Evolutionary conservation across 2,113 vertebrate genomes (phyloP), one percentile per base, ranked within the genome.

Genomic region (Crotalus tigris): DNA sequence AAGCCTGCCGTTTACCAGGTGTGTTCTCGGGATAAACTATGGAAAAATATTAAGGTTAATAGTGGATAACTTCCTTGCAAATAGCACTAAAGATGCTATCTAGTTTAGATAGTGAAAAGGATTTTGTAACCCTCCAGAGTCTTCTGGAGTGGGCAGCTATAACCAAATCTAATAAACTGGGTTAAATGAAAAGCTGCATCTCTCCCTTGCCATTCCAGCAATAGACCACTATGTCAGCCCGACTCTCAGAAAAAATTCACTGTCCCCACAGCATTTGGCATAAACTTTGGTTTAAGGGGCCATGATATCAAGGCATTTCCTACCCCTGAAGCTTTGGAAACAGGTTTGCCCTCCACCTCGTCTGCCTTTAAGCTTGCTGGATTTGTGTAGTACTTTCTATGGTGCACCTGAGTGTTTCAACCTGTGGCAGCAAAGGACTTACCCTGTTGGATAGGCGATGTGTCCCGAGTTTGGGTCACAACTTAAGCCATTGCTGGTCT

Each of bases 401-500:
- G 61, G 64, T 15, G 69, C 69, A 19, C 5, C 69, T 1, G 33
- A 81, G n/a, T 8, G 69, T 21, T 44, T 21, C 15, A 39, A 7
- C 17, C 69, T 19, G 6, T 3, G 4, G 29, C 3, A 46, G 15
- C 21, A 23, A 33, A 17, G 49, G 15, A 87, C 97, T 98, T 97
- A 99, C 99, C 99, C 98, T 54, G 99, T 98, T 5, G 98, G 97
- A 91, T 99, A 99, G 46, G 98, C 98, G 3, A 99, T 96, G 1
- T 98, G 97, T 2, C 98, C 98, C 0, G 98, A 97, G 93, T 96
- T 96, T 3, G 98, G 98, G 96, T 99, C 98, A 94, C 98, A 99
- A 91, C 98, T 97, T 93, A 99, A 91, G 57, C 97, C 96, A 54
- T 98, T 98, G 97, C 98, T 97, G 93, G 95, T 98, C 64, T 97